phyloP scores from a whole-genome alignment of 2,888 invertebrate species.

The Diarsia dahlii region DNA sequence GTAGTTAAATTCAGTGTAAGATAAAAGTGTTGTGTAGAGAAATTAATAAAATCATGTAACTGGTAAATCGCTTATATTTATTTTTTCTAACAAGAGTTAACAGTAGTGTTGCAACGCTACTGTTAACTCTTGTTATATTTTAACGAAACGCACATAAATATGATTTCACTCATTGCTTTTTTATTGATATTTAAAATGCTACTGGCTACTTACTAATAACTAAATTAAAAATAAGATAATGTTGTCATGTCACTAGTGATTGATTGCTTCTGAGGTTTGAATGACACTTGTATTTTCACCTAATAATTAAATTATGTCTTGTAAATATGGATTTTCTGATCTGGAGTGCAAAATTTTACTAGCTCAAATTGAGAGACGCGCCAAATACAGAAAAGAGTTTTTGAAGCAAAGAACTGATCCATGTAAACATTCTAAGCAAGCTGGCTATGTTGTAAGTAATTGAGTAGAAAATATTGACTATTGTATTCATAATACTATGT shows the following conservation, averaged over 20 bases:
- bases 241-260: constrained; percentile 26
- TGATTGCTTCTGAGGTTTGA: background rate
- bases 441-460: constrained; percentile 93
- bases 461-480: background rate
- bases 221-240: background rate
- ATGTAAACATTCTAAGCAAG: constrained; percentile 91
- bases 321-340: constrained; percentile 87
- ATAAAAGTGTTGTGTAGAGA: constrained; percentile 60
- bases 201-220: constrained; percentile 9
- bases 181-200: constrained; percentile 3
- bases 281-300: background rate
- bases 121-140: background rate
- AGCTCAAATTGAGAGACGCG: constrained; percentile 91
- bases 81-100: no score
- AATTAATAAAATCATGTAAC: constrained; percentile 62
- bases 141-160: constrained; percentile 20
- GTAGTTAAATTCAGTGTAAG: constrained; percentile 50
- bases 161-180: background rate
- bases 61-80: constrained; percentile 38
- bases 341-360: constrained; percentile 88
- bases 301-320: constrained; percentile 63
- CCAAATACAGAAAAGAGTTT: constrained; percentile 92
- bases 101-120: no score
- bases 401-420: constrained; percentile 93
- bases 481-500: background rate